A percentile compares a stretch with the other conserved stretches of the same genome.
phyloP scores from a whole-genome alignment of 2,888 invertebrate genomes.

The Eurytoma adleriae region DNA sequence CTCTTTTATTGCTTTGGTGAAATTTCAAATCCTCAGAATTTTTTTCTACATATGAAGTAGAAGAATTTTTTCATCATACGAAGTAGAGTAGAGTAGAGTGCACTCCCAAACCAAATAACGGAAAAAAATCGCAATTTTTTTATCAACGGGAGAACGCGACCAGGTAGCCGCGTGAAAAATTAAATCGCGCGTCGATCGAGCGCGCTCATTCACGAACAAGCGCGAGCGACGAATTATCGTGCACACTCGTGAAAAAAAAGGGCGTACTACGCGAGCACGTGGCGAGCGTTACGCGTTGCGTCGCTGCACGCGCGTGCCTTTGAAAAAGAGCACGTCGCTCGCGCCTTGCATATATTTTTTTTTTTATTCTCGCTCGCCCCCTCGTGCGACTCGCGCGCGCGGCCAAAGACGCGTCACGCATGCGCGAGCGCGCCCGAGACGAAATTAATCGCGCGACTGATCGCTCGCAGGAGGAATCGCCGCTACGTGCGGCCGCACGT shows the following conservation, averaged over 20 bases:
- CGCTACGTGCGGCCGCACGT: constrained; percentile 37
- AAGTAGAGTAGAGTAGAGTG: no score
- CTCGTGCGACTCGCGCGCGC: neutral
- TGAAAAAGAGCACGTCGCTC: neutral
- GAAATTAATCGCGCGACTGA: constrained; percentile 20
- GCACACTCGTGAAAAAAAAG: neutral
- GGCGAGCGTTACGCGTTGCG: neutral
- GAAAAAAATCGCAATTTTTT: no score
- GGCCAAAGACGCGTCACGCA: constrained; percentile 17
- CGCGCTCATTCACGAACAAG: no score
- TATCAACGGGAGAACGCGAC: no score
- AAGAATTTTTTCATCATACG: no score
- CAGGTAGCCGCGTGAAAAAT: no score
- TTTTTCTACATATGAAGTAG: no score
- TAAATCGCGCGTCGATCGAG: no score
- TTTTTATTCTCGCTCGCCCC: neutral
- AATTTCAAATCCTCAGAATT: no score
- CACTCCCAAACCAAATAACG: no score
- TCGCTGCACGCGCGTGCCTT: neutral
- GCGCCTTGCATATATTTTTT: neutral
- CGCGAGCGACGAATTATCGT: no score
- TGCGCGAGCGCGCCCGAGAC: constrained; percentile 1
- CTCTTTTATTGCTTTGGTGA: no score
- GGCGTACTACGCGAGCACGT: neutral
- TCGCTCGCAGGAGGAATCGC: constrained; percentile 16